Base-by-base conservation (phyloP, 2,113 vertebrate genomes). In the Myodes glareolus region DNA sequence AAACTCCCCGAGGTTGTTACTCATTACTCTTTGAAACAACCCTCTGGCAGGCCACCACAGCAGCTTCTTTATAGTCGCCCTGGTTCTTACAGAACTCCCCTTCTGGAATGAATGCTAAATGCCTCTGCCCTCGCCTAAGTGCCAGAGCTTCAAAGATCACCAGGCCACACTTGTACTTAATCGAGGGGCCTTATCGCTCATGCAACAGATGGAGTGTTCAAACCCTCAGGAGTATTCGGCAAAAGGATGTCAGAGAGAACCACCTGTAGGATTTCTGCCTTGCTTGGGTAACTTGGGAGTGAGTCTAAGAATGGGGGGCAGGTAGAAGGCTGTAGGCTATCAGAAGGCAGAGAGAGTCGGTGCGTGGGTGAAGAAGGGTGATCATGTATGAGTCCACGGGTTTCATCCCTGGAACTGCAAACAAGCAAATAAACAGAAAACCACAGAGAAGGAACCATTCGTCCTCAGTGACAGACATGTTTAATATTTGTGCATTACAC, bases 151-250 rank as follows among this genome's bases (percentile, higher is more conserved):
- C 75, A 4, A 9, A 72, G 67, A 73, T 17, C 17, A 42, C 23
- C 2, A 27, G 73, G 81, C 7, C 19, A 80, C 6, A 31, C 12
- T 25, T 65, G 19, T 33, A 16, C 2, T 76, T 72, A n/a, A 52
- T 39, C 63, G 7, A 33, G 11, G 14, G 14, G 14, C 8, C 4
- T 47, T 8, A 52, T 82, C n/a, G 42, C 19, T 70, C 5, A 4
- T 45, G 13, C 27, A 5, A 65, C 25, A 39, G 25, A 47, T 21
- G 80, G 61, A 9, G 8, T 16, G 14, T 39, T 94, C 8, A 33
- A 39, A 8, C 8, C 4, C 19, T 0, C 0, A 21, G 65, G 61
- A 75, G 52, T 39, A 21, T 5, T n/a, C 47, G 33, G 23, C 1
- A 16, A 27, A 21, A 76, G 0, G 12, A 25, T 63, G 7, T 68